These are phyloP conservation scores for Lonchura striata DNA, from an alignment of 2,113 vertebrate genomes.

Conservation along the genomic window DNA sequence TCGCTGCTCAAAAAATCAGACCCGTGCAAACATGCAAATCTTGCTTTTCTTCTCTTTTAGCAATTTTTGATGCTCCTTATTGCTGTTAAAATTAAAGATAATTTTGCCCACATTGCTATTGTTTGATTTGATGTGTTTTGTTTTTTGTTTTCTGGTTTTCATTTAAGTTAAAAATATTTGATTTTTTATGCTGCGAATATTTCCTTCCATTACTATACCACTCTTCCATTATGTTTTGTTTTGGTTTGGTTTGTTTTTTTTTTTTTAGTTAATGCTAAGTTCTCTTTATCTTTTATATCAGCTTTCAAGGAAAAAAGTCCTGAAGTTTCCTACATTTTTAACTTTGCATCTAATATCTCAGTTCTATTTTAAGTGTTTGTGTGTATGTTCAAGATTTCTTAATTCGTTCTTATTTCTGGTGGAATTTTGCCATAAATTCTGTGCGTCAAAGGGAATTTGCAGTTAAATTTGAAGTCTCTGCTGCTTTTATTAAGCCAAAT, in stretches of 20 bases:
- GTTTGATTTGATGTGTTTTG: not conserved
- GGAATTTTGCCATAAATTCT: not conserved
- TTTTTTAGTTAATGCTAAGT: not conserved
- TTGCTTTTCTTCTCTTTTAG: not conserved
- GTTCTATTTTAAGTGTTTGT: not conserved
- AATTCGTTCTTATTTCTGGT: not conserved
- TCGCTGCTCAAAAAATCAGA: not conserved
- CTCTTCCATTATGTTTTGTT: not conserved
- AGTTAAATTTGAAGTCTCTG: not conserved
- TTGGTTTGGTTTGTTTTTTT: not conserved
- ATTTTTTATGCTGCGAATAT: not conserved
- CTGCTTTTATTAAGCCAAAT: not conserved
- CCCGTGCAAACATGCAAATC: not conserved
- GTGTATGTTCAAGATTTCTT: not conserved
- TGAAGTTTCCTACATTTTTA: not conserved
- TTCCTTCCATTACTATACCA: not conserved
- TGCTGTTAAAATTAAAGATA: not conserved
- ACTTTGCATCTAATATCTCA: not conserved
- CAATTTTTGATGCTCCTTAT: not conserved
- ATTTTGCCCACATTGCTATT: not conserved
- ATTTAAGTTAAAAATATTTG: not conserved
- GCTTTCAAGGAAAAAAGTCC: not conserved
- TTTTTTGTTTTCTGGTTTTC: not conserved
- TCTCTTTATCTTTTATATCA: not conserved
- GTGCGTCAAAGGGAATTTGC: not conserved